phyloP scores from a whole-genome alignment of 2,888 invertebrate genomes.

The Watsonalla binaria region DNA sequence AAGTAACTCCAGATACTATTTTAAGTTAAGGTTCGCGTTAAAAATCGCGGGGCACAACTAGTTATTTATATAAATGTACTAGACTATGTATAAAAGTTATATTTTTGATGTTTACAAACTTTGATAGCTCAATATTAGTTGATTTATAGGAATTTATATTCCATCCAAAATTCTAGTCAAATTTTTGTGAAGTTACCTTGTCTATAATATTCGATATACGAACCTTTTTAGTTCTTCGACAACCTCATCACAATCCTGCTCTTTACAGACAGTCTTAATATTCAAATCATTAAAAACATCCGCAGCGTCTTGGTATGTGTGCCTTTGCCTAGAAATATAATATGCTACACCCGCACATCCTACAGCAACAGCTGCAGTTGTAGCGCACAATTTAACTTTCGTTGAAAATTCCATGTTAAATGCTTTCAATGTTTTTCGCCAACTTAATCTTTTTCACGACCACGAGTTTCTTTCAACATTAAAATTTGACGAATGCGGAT shows the following conservation, averaged over 20 bases:
- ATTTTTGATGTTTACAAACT: too few relatives aligned
- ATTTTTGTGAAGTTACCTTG: not conserved
- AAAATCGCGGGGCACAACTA: too few relatives aligned
- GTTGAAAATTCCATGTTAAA: conserved; percentile 32
- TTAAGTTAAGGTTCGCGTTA: too few relatives aligned
- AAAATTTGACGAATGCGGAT: too few relatives aligned
- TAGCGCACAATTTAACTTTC: conserved; percentile 32
- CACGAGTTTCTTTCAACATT: too few relatives aligned
- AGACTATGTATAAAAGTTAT: not conserved
- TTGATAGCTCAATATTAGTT: too few relatives aligned
- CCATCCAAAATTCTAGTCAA: too few relatives aligned
- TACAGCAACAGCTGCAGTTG: conserved; percentile 34
- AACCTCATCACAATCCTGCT: conserved; percentile 43
- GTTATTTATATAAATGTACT: conserved; percentile 10
- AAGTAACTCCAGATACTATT: too few relatives aligned
- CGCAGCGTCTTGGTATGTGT: conserved; percentile 24
- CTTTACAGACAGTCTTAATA: conserved; percentile 41
- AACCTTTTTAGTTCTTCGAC: conserved; percentile 48
- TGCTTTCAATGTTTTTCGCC: not conserved
- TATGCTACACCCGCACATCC: conserved; percentile 40
- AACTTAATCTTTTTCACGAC: too few relatives aligned
- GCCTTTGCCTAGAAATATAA: conserved; percentile 28
- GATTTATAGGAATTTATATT: too few relatives aligned
- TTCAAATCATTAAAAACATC: conserved; percentile 46
- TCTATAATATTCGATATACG: not conserved